These are phyloP conservation scores for Schizopygopsis malacanthus DNA, from an alignment of 2,797 vertebrate species.

Conservation along the genomic window DNA sequence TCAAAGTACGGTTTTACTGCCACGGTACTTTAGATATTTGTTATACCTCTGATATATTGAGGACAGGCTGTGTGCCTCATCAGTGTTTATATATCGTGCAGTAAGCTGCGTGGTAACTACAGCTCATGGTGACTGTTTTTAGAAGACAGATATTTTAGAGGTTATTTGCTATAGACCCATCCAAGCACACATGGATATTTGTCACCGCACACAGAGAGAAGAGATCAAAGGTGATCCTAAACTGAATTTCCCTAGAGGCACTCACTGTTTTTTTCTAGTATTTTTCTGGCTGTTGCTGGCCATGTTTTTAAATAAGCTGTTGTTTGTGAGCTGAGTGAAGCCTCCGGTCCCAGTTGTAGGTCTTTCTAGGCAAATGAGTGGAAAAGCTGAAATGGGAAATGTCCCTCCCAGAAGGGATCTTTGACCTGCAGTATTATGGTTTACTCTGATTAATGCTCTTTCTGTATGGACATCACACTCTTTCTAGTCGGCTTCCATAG, in stretches of 20 bases:
- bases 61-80: not conserved
- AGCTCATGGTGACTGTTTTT: slow-evolving; percentile 17
- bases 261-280: not conserved
- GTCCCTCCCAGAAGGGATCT: slow-evolving; percentile 32
- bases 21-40: too few relatives aligned
- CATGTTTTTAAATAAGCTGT: slow-evolving; percentile 42
- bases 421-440: slow-evolving; percentile 36
- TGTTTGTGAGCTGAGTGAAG: slow-evolving; percentile 39
- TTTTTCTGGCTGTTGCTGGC: slow-evolving; percentile 6
- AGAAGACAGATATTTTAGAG: slow-evolving; percentile 30
- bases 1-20: too few relatives aligned
- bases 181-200: slow-evolving; percentile 24
- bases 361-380: slow-evolving; percentile 25
- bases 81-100: not conserved
- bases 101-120: slow-evolving; percentile 3
- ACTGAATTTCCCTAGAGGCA: slow-evolving; percentile 39
- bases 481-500: not conserved
- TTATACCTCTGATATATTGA: not conserved
- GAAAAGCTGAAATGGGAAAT: slow-evolving; percentile 21
- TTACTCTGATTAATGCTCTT: not conserved
- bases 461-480: not conserved
- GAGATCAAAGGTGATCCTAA: slow-evolving; percentile 40
- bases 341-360: not conserved
- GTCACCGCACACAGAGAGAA: not conserved
- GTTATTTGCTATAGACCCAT: slow-evolving; percentile 8